Evolutionary conservation across 2,113 vertebrate species (phyloP).

Genomic region (Campylomormyrus numenius): DNA sequence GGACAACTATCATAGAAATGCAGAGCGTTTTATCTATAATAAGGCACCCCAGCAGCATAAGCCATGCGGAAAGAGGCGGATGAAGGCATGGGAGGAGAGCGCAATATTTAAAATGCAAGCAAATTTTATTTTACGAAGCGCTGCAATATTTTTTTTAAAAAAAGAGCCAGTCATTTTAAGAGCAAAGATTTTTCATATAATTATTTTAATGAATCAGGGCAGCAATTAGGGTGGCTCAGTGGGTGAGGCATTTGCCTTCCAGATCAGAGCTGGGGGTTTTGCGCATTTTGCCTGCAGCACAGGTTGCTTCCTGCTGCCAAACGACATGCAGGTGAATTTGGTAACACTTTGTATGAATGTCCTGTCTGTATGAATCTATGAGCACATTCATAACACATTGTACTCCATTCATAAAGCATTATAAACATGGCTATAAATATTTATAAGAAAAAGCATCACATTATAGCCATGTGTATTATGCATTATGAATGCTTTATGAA

Average conservation of each 20-base stretch:
- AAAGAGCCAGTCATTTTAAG: not conserved
- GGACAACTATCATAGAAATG: not conserved
- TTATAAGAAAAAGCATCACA: not conserved
- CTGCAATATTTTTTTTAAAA: not conserved
- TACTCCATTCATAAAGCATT: not conserved
- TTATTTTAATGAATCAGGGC: not conserved
- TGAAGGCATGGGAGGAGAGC: not conserved
- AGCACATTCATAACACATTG: not conserved
- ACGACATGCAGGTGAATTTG: not conserved
- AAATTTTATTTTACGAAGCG: not conserved
- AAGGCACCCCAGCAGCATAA: not conserved
- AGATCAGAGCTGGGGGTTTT: not conserved
- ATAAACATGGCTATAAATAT: not conserved
- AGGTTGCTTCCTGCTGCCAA: not conserved
- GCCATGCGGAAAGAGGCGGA: not conserved
- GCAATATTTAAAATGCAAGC: not conserved
- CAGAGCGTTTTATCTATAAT: not conserved
- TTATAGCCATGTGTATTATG: not conserved
- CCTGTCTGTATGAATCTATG: not conserved
- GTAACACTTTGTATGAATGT: not conserved
- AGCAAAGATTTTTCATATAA: not conserved
- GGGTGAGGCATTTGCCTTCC: not conserved
- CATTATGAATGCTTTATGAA: not conserved
- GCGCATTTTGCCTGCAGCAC: not conserved
- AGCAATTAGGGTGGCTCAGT: not conserved